phyloP scores from a whole-genome alignment of 2,797 vertebrate species.

The Brachyalestes nurse region DNA sequence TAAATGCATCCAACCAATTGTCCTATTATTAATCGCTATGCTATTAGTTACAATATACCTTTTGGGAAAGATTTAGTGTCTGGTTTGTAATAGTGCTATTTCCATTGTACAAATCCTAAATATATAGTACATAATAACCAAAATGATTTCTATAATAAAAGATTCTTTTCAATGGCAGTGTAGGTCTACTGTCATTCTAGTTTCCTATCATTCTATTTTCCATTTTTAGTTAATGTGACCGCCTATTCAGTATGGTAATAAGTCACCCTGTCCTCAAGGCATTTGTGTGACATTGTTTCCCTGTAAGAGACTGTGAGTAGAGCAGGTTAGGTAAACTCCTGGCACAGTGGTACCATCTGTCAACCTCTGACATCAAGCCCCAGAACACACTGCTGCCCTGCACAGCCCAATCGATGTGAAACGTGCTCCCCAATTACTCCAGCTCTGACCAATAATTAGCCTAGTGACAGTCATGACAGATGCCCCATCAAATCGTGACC shows the following conservation, averaged over 20 bases:
- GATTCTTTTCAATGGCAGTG: too few relatives aligned
- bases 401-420: constrained; percentile 29
- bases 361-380: constrained; percentile 25
- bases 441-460: constrained; percentile 25
- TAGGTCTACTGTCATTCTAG: too few relatives aligned
- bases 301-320: constrained; percentile 2
- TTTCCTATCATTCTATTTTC: background rate
- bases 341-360: constrained; percentile 25
- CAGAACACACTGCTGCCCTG: constrained; percentile 5
- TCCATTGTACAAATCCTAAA: too few relatives aligned
- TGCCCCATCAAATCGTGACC: constrained; percentile 4
- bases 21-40: too few relatives aligned
- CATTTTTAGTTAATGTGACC: background rate
- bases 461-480: constrained; percentile 29
- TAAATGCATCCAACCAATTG: too few relatives aligned
- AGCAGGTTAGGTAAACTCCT: constrained; percentile 34
- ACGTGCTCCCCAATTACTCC: constrained; percentile 35
- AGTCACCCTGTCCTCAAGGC: background rate
- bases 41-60: too few relatives aligned
- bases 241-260: background rate
- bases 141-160: too few relatives aligned
- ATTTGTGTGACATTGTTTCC: background rate
- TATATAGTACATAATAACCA: too few relatives aligned
- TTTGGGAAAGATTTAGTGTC: too few relatives aligned
- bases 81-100: too few relatives aligned